Conservation (phyloP, 1,140 invertebrate species). For the Manduca sexta region DNA sequence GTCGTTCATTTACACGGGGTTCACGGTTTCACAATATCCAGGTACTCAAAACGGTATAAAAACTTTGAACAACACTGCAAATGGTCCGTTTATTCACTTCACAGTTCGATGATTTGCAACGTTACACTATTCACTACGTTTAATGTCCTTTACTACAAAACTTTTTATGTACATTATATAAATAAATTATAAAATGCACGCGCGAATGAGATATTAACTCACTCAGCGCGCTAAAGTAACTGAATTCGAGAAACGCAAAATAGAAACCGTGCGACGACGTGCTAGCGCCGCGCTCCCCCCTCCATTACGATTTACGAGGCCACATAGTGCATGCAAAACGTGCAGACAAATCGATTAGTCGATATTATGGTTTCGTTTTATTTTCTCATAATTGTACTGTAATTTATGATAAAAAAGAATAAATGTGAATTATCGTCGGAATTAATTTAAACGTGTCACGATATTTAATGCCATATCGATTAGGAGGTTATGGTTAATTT, state of each 20-base stretch:
- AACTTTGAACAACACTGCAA: conserved; percentile 26
- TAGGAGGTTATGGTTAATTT: conserved; percentile 15
- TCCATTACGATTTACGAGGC: conserved; percentile 65
- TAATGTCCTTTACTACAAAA: conserved; percentile 28
- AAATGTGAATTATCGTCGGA: neutral
- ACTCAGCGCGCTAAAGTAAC: conserved; percentile 59
- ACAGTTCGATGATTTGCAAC: conserved; percentile 31
- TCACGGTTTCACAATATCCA: conserved; percentile 34
- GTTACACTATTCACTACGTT: conserved; percentile 47
- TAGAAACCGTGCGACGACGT: conserved; percentile 64
- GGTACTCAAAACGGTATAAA: conserved; percentile 28
- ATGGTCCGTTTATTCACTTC: conserved; percentile 39
- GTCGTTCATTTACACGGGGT: conserved; percentile 29
- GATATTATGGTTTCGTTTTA: conserved; percentile 7
- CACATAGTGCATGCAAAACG: conserved; percentile 47
- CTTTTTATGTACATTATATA: conserved; percentile 29
- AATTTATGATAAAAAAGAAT: neutral
- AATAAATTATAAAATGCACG: conserved; percentile 54
- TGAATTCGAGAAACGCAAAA: conserved; percentile 71
- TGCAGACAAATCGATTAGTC: conserved; percentile 40
- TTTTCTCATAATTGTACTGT: neutral
- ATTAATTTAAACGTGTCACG: neutral
- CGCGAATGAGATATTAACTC: conserved; percentile 43
- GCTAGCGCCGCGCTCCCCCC: conserved; percentile 56
- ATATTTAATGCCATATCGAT: neutral